Conservation (phyloP, 2,888 invertebrate genomes). For the Drosophila engyochracea region DNA sequence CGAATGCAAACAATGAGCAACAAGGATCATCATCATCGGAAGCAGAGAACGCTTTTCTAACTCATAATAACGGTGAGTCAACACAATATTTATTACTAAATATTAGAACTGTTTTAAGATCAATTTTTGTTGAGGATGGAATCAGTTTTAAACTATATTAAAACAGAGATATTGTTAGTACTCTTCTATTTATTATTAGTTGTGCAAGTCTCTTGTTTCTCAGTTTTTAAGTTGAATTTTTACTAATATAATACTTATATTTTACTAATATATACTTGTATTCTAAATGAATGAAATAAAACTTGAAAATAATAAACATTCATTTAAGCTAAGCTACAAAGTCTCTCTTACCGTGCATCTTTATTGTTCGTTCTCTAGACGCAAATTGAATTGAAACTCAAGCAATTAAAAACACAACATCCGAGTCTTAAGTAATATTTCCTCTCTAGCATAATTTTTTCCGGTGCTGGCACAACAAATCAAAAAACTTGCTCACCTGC, state of each 20-base stretch:
- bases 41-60: slow-evolving; percentile 89
- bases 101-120: too few relatives aligned
- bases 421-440: slow-evolving; percentile 61
- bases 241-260: too few relatives aligned
- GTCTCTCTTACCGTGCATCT: background rate
- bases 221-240: background rate
- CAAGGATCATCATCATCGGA: slow-evolving; percentile 85
- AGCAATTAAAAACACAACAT: slow-evolving; percentile 72
- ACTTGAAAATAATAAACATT: background rate
- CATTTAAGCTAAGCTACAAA: background rate
- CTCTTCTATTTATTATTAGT: fast-evolving
- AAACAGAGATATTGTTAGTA: background rate
- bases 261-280: background rate
- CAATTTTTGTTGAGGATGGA: background rate
- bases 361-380: background rate
- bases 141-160: background rate
- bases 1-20: slow-evolving; percentile 79
- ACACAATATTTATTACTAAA: background rate
- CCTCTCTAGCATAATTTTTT: slow-evolving; percentile 40
- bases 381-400: slow-evolving; percentile 67
- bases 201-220: background rate
- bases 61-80: slow-evolving; percentile 86
- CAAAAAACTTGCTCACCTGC: slow-evolving; percentile 66
- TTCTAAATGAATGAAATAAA: background rate
- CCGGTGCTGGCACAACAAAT: slow-evolving; percentile 44